Percentiles rank a stretch among this genome's conserved stretches.
Evolutionary conservation across 2,888 invertebrate genomes (phyloP).

Genomic region (Limulus polyphemus): DNA sequence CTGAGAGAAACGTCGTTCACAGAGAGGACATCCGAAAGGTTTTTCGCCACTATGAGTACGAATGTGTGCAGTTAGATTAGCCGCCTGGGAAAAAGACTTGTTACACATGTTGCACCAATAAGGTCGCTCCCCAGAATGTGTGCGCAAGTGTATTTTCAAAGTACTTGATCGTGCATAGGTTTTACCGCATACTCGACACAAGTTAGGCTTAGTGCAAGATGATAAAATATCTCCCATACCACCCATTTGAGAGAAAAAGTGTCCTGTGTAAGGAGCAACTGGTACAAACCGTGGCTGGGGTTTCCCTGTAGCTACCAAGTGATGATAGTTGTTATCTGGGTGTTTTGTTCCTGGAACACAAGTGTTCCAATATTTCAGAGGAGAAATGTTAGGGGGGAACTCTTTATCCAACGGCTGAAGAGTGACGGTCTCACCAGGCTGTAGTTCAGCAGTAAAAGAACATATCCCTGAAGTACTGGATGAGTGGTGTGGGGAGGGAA

Average conservation of each 20-base stretch:
- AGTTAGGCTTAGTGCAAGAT: conserved; percentile 2
- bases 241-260: neutral
- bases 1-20: conserved; percentile 92
- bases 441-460: conserved; percentile 68
- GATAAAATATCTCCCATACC: neutral
- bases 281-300: too few species aligned
- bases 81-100: conserved; percentile 89
- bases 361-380: too few species aligned
- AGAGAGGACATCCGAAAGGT: conserved; percentile 93
- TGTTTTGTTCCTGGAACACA: too few species aligned
- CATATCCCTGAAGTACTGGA: conserved; percentile 52
- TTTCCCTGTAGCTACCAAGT: too few species aligned
- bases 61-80: conserved; percentile 94
- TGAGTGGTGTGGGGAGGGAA: conserved; percentile 12
- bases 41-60: conserved; percentile 95
- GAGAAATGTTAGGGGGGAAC: conserved; percentile 4
- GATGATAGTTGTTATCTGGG: too few species aligned
- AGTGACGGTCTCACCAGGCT: conserved; percentile 43
- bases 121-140: conserved; percentile 90
- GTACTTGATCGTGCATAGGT: conserved; percentile 90
- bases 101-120: conserved; percentile 79
- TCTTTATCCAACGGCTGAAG: conserved; percentile 19
- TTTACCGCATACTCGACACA: conserved; percentile 67
- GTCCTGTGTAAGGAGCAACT: too few species aligned
- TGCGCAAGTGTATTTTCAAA: conserved; percentile 87